A percentile compares a stretch with the other conserved stretches of the same genome.
These are phyloP conservation scores for Amblyopsis rosae DNA, from an alignment of 2,113 vertebrate genomes.

Conservation along the genomic window DNA sequence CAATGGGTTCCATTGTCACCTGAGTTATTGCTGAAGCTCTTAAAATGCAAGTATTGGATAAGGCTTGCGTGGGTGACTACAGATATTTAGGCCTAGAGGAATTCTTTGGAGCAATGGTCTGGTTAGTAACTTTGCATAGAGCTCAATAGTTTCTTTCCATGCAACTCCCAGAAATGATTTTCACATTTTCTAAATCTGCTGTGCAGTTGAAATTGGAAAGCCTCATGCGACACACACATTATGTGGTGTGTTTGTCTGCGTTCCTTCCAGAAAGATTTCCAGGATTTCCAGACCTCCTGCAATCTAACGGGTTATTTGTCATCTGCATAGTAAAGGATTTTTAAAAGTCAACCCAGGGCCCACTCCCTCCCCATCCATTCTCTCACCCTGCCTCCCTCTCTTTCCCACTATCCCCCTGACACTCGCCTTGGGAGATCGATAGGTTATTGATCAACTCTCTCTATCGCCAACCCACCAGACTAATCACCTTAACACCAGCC, in stretches of 20 bases:
- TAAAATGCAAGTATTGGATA: slow-evolving; percentile 63
- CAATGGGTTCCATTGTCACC: slow-evolving; percentile 24
- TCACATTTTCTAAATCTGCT: slow-evolving; percentile 38
- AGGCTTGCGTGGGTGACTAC: slow-evolving; percentile 56
- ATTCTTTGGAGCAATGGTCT: slow-evolving; percentile 73
- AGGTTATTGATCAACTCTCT: slow-evolving; percentile 84
- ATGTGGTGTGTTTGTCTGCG: not conserved
- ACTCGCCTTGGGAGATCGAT: slow-evolving; percentile 79
- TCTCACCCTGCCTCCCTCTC: slow-evolving; percentile 60
- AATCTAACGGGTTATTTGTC: slow-evolving; percentile 81
- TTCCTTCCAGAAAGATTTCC: slow-evolving; percentile 31
- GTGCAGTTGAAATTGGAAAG: slow-evolving; percentile 37
- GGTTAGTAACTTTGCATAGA: slow-evolving; percentile 73
- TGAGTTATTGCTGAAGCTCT: slow-evolving; percentile 65
- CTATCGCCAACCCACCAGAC: slow-evolving; percentile 86
- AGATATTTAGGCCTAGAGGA: slow-evolving; percentile 70
- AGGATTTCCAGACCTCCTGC: slow-evolving; percentile 68
- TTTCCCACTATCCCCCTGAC: slow-evolving; percentile 79
- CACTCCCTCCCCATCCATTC: slow-evolving; percentile 72
- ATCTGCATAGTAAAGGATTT: slow-evolving; percentile 83
- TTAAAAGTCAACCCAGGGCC: slow-evolving; percentile 82
- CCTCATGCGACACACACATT: slow-evolving; percentile 29
- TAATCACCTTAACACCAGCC: slow-evolving; percentile 84
- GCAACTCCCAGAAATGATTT: slow-evolving; percentile 69
- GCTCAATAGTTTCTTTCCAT: slow-evolving; percentile 70